Percentiles rank a stretch among this genome's conserved stretches.
phyloP scores from a whole-genome alignment of 2,797 vertebrate species.

The Rhinoraja longicauda region DNA sequence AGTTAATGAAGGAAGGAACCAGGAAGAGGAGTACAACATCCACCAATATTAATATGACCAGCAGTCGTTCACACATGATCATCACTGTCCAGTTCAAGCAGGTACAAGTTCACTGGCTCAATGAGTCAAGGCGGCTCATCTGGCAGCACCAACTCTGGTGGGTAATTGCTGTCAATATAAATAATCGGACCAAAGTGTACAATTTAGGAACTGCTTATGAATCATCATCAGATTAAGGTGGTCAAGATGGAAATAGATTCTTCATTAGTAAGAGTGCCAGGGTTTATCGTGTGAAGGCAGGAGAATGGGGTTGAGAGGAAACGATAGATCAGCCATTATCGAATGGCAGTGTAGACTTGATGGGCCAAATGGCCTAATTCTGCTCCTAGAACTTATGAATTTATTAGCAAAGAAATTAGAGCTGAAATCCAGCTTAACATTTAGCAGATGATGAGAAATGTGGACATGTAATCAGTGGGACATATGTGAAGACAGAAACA shows the following conservation, averaged over 20 bases:
- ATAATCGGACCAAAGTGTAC: neutral
- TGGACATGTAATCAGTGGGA: neutral
- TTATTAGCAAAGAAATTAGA: no score
- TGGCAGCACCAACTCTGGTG: neutral
- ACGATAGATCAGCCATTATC: no score
- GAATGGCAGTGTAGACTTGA: no score
- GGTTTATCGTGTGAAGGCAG: no score
- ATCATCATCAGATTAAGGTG: no score
- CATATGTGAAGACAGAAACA: neutral
- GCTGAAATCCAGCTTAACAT: no score
- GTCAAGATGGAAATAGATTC: no score
- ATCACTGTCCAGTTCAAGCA: conserved; percentile 75
- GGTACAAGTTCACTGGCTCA: conserved; percentile 48
- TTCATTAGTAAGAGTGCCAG: no score
- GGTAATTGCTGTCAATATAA: neutral
- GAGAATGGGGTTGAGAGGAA: no score
- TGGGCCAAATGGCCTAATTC: no score
- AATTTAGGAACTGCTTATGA: neutral
- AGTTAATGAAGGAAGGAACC: conserved; percentile 76
- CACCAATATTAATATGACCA: conserved; percentile 77
- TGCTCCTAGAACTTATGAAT: no score
- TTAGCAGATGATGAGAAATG: neutral
- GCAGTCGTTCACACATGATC: conserved; percentile 82
- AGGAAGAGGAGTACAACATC: conserved; percentile 73
- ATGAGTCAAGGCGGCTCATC: neutral